Evolutionary conservation across 2,113 vertebrate species (phyloP).

Genomic region (Thalassoma bifasciatum): DNA sequence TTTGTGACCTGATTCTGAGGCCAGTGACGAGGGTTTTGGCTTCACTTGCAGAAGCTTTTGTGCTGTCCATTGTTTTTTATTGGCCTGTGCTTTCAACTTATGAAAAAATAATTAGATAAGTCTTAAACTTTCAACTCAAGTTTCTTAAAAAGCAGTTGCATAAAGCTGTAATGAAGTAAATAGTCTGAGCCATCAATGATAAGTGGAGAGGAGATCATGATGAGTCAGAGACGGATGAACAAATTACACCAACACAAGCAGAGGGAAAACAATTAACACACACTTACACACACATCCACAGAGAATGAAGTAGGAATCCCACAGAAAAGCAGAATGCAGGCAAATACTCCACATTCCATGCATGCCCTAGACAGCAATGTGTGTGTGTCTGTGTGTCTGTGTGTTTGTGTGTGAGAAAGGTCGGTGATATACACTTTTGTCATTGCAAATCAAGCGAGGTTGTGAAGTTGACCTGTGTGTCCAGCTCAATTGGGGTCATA

Average conservation of each 20-base stretch:
- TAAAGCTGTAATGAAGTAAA: neutral
- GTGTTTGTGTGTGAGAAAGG: neutral
- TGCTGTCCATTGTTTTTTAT: too few relatives aligned
- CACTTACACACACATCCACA: constrained; percentile 16
- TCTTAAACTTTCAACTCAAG: neutral
- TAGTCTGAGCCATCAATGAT: neutral
- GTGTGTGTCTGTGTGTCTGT: constrained; percentile 3
- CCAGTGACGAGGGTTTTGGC: too few relatives aligned
- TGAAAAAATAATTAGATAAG: neutral
- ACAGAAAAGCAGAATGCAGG: constrained; percentile 26
- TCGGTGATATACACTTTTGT: constrained; percentile 27
- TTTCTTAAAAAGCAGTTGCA: too few relatives aligned
- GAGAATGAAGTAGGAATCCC: constrained; percentile 20
- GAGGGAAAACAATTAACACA: neutral
- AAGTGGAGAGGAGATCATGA: neutral
- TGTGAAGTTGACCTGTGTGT: constrained; percentile 20
- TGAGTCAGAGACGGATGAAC: neutral
- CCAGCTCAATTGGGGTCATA: constrained; percentile 44
- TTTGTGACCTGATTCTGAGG: too few relatives aligned
- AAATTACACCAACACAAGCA: neutral
- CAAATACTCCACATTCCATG: constrained; percentile 41
- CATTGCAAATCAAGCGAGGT: constrained; percentile 47
- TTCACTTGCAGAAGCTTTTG: too few relatives aligned
- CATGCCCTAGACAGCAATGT: constrained; percentile 15
- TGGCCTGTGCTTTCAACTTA: neutral